Percentiles rank a stretch among this genome's conserved stretches.
These are phyloP conservation scores for Anser brachyrhynchus DNA, from an alignment of 2,113 vertebrate genomes.

Conservation along the genomic window DNA sequence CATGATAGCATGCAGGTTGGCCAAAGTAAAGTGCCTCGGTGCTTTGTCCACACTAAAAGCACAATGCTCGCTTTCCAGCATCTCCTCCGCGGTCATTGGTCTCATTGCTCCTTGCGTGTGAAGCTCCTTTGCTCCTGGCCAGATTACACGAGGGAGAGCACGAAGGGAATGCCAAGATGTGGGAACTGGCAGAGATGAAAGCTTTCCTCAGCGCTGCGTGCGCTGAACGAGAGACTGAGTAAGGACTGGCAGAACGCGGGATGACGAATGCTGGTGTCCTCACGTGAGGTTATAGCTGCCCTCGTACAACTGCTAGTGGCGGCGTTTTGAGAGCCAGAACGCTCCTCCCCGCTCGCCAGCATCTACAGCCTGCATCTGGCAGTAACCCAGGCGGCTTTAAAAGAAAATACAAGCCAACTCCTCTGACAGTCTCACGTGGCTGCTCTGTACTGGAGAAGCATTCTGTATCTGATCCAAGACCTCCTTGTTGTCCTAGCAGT, in stretches of 20 bases:
- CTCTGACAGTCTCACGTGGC: neutral
- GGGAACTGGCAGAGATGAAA: neutral
- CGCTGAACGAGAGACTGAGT: neutral
- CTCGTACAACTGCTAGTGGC: slow-evolving; percentile 5
- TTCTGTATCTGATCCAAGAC: neutral
- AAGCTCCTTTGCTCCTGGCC: neutral
- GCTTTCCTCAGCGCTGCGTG: neutral
- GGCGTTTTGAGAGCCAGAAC: neutral
- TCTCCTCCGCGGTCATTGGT: neutral
- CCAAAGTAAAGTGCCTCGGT: neutral
- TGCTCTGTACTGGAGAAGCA: neutral
- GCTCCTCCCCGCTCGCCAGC: neutral
- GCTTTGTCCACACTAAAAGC: neutral
- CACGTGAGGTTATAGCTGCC: neutral
- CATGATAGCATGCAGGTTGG: neutral
- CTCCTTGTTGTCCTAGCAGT: neutral
- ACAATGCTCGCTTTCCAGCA: neutral
- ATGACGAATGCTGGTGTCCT: neutral
- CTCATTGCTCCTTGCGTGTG: neutral
- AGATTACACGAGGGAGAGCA: neutral
- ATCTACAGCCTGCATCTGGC: neutral
- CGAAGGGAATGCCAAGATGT: neutral
- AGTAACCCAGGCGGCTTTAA: neutral
- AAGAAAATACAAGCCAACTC: neutral
- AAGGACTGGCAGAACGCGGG: neutral